These are phyloP conservation scores for Hafferia zeledoni DNA, from an alignment of 2,797 vertebrate species.

Conservation along the genomic window DNA sequence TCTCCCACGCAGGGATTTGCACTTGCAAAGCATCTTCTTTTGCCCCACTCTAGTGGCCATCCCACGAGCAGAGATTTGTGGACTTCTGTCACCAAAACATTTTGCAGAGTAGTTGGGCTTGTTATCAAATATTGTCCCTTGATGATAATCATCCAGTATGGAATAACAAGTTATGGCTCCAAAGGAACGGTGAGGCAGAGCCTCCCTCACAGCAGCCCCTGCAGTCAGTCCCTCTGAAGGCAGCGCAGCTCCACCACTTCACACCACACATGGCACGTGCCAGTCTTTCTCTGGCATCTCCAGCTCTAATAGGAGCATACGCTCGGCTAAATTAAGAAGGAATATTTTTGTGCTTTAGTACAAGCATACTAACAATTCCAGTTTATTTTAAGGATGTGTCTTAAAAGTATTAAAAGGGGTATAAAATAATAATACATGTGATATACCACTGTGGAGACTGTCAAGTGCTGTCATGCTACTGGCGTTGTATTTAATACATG, in stretches of 20 bases:
- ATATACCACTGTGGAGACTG: conserved; percentile 33
- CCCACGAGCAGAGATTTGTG: neutral
- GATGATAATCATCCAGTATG: neutral
- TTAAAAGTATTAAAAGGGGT: conserved; percentile 36
- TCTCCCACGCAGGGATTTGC: neutral
- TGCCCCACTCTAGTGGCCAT: neutral
- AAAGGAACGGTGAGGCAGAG: neutral
- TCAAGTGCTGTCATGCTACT: conserved; percentile 60
- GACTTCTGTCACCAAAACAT: neutral
- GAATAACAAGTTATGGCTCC: neutral
- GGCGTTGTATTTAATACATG: conserved; percentile 47
- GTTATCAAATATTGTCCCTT: neutral
- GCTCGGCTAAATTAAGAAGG: conserved; percentile 45
- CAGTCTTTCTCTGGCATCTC: conserved; percentile 25
- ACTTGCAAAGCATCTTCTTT: neutral
- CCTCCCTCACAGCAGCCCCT: neutral
- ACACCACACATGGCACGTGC: conserved; percentile 18
- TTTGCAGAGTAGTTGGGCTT: neutral
- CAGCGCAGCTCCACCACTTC: conserved; percentile 3
- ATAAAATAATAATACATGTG: conserved; percentile 59
- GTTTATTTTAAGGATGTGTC: conserved; percentile 51
- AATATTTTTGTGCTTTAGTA: conserved; percentile 42
- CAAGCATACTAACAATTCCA: conserved; percentile 9
- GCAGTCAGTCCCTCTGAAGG: neutral
- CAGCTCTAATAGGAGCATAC: conserved; percentile 36